phyloP scores from a whole-genome alignment of 2,113 vertebrate genomes.

The Rattus norvegicus region GRCr8 NC_086024.1:14526501-14527000 shows the following conservation, averaged over 20 bases:
- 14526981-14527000: no score
- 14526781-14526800: not conserved
- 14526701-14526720: not conserved
- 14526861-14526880: not conserved
- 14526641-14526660: not conserved
- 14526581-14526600: no score
- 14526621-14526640: not conserved
- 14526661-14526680: not conserved
- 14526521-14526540: not conserved
- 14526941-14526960: no score
- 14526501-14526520: not conserved
- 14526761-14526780: not conserved
- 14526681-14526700: not conserved
- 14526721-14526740: not conserved
- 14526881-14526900: not conserved
- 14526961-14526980: no score
- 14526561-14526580: not conserved
- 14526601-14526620: no score
- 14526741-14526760: not conserved
- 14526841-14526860: slow-evolving; percentile 8
- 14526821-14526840: not conserved
- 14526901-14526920: no score
- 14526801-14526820: not conserved
- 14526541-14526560: not conserved
- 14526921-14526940: no score